A percentile compares a stretch with the other conserved stretches of the same genome.
Evolutionary conservation across 2,797 vertebrate species (phyloP).

Genomic region (Centropyge bicolor): DNA sequence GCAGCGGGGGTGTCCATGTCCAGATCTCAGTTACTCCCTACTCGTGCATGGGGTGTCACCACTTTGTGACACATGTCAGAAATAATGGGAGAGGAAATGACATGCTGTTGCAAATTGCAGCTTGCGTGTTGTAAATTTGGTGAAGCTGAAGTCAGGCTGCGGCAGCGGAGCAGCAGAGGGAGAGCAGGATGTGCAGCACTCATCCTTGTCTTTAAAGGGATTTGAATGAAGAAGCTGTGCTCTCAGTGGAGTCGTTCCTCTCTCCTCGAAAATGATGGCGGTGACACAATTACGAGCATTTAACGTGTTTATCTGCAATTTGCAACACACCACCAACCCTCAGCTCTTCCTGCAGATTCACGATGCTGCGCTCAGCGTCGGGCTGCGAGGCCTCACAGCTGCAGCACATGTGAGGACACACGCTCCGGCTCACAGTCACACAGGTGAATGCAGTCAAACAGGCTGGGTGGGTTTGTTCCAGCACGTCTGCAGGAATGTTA

Average conservation of each 20-base stretch:
- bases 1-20: no score
- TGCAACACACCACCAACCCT: no score
- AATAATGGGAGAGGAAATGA: not conserved
- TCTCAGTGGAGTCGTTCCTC: not conserved
- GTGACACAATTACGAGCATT: not conserved
- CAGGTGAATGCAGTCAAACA: conserved; percentile 66
- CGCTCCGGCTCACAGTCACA: not conserved
- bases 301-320: not conserved
- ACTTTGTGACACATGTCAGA: not conserved
- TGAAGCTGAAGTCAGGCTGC: not conserved
- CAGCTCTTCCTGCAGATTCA: not conserved
- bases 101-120: not conserved
- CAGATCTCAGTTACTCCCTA: no score
- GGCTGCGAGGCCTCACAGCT: no score
- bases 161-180: not conserved
- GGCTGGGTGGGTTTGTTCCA: conserved; percentile 52
- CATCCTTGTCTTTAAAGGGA: not conserved
- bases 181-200: no score
- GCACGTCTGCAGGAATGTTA: conserved; percentile 49
- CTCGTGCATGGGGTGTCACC: not conserved
- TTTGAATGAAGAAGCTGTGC: not conserved
- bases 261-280: not conserved
- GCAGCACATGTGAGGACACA: conserved; percentile 36
- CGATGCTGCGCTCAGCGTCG: not conserved
- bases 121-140: not conserved